Evolutionary conservation across 2,113 vertebrate species (phyloP).

Genomic region (Zosterops borbonicus): DNA sequence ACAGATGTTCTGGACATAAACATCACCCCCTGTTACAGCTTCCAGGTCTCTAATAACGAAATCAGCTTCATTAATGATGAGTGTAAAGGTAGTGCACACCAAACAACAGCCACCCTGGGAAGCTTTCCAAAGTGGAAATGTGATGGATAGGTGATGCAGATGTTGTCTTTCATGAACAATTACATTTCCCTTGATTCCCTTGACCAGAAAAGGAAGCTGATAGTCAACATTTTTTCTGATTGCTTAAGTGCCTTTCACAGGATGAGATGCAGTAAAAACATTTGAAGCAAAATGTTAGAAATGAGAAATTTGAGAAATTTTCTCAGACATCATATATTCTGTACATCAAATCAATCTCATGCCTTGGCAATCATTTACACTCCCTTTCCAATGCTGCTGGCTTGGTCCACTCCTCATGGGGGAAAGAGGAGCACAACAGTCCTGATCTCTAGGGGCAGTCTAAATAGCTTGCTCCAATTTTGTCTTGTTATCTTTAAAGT

Average conservation of each 20-base stretch:
- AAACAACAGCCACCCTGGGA: neutral
- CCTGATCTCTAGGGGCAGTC: neutral
- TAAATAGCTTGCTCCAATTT: neutral
- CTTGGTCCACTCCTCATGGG: neutral
- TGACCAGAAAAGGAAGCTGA: neutral
- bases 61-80: neutral
- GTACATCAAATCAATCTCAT: neutral
- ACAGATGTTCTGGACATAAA: neutral
- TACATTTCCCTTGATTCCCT: constrained; percentile 40
- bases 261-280: neutral
- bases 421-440: neutral
- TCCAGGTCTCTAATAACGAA: neutral
- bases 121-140: constrained; percentile 16
- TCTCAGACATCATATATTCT: neutral
- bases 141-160: neutral
- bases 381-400: accelerated
- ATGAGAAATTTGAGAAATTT: neutral
- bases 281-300: neutral
- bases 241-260: neutral
- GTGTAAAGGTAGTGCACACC: neutral
- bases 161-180: constrained; percentile 36
- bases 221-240: neutral
- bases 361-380: neutral
- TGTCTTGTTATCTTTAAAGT: neutral
- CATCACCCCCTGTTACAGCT: neutral